Base-by-base conservation (phyloP, 2,113 vertebrate species). In the Aix galericulata region DNA sequence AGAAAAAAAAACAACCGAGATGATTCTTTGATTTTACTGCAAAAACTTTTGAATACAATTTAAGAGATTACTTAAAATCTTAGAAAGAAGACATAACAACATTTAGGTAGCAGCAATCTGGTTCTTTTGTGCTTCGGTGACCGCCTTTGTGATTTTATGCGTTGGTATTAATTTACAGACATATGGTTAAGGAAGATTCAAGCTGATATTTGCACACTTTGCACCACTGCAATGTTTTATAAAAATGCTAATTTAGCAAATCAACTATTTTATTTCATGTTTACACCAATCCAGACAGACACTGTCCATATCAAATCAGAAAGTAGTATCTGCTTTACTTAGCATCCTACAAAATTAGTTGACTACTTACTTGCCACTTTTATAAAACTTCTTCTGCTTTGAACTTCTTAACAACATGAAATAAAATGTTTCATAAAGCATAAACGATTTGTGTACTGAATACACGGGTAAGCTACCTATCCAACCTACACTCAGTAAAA, bases 211-310 rank as follows among this genome's bases (percentile, higher is more conserved):
- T 58, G 42, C 29, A 76, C 22, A 48, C 42, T 29, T 46, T 13
- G n/a, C 34, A 17, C 42, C 16, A 20, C 40, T 7, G 6, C 69
- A 9, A n/a, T 0, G 1, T 53, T 34, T 44, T 27, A 58, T 17
- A 58, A 68, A 77, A 83, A 14, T 13, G 34, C 2, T 26, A 62
- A 27, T 3, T 34, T 79, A 76, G 15, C 40, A 76, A 87, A 16
- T 29, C 42, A 63, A 56, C 42, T 67, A 64, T 77, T 91, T 84
- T 56, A 81, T 86, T 77, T 31, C 25, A 13, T 38, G 48, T 83
- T 94, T 62, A 73, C n/a, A 44, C 23, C 20, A 78, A 36, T n/a
- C 59, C 27, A 82, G n/a, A 4, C 32, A 52, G 15, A 42, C 67
- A 25, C 2, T 50, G 40, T 66, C 48, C 56, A 42, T 25, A 66